Evolutionary conservation across 2,888 invertebrate genomes (phyloP), one percentile per base, ranked within the genome.

Genomic region (Parasteatoda lunata): DNA sequence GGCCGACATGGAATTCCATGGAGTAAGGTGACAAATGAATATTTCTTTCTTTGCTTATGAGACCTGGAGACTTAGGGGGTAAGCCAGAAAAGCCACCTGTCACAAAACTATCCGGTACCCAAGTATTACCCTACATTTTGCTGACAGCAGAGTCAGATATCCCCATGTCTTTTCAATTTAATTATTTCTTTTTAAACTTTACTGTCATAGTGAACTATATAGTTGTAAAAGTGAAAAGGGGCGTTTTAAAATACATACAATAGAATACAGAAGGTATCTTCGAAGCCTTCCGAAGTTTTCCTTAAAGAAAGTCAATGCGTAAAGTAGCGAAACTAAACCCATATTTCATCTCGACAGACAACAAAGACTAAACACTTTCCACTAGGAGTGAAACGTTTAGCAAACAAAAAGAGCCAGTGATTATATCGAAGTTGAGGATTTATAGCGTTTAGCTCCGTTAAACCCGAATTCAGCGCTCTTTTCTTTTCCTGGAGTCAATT

Each of bases 21-120:
- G 52, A 52, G 71, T 30, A 30, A 15, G 52, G 80, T 85, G 85
- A 86, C 85, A 86, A 86, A 86, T 86, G 80, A 71, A 71, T 15
- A 7, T 75, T 30, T 30, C 73, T 80, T 66, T 79, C 70, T 76
- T 48, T 66, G 45, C 69, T 49, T 49, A 68, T 52, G 68, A 69
- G 68, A 30, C 52, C 66, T 15, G 15, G 47, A 8, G 45, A 11
- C 51, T 2, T 30, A 30, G 30, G 51, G 49, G 69, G 11, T 45
- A 8, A 48, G 30, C 51, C 30, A 52, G 47, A 68, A 66, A 51
- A 52, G 77, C 66, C 77, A 77, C 77, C 51, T 69, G 69, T 49
- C 77, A 77, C 77, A 52, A 59, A 59, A 59, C 11, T n/a, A 13
- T 9, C 68, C 13, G 54, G n/a, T 45, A 77, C 76, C n/a, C n/a